These are phyloP conservation scores for Chrysocyon brachyurus DNA, from an alignment of 2,797 vertebrate genomes.

Conservation along the genomic window DNA sequence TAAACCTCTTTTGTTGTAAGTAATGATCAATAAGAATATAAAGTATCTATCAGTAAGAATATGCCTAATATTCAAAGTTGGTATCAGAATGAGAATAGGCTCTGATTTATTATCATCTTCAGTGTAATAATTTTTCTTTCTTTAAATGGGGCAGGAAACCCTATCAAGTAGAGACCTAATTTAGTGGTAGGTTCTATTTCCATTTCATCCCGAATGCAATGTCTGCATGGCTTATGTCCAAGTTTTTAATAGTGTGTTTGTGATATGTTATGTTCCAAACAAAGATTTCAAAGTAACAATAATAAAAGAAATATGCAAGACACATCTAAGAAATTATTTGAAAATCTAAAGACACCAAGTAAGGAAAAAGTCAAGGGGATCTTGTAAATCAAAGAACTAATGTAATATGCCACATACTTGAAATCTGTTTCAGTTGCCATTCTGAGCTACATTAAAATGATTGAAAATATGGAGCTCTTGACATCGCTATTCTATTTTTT, in stretches of 20 bases:
- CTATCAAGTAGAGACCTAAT: not conserved
- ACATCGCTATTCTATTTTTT: slow-evolving; percentile 47
- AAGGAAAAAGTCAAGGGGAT: slow-evolving; percentile 59
- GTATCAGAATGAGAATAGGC: slow-evolving; percentile 19
- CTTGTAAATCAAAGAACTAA: slow-evolving; percentile 58
- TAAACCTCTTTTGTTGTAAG: not conserved
- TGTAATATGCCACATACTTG: slow-evolving; percentile 35
- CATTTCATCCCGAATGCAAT: slow-evolving; percentile 9
- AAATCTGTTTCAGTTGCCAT: slow-evolving; percentile 62
- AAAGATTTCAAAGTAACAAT: slow-evolving; percentile 62
- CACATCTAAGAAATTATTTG: slow-evolving; percentile 52
- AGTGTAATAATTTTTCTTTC: not conserved
- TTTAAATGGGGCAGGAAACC: not conserved
- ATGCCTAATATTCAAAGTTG: slow-evolving; percentile 44
- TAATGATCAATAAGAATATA: not conserved
- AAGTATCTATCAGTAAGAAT: slow-evolving; percentile 19
- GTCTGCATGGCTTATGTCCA: slow-evolving; percentile 1
- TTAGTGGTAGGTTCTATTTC: not conserved
- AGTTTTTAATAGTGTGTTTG: slow-evolving; percentile 54
- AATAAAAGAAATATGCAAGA: slow-evolving; percentile 58
- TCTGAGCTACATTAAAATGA: slow-evolving; percentile 64
- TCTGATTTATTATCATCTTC: not conserved
- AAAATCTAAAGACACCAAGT: slow-evolving; percentile 52
- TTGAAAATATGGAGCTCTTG: slow-evolving; percentile 39
- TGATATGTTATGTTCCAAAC: slow-evolving; percentile 56